Conservation (phyloP, 1,140 invertebrate genomes). For the Neuroterus valhalla region DNA sequence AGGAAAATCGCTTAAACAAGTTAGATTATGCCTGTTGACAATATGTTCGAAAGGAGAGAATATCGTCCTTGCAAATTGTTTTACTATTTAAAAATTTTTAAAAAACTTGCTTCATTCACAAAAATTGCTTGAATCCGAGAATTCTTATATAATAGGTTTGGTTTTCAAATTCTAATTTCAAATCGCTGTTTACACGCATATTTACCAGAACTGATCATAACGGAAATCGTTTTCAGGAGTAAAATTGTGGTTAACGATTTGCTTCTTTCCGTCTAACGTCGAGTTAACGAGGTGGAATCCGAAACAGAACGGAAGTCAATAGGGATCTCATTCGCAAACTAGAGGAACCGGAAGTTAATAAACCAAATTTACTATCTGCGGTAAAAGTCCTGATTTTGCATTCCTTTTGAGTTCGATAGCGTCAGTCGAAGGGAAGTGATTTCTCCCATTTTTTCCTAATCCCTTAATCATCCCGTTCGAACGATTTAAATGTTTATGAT, state of each 20-base stretch:
- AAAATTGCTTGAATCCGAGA: too few relatives aligned
- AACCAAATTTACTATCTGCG: slow-evolving; percentile 53
- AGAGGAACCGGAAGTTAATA: slow-evolving; percentile 55
- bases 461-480: background rate
- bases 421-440: slow-evolving; percentile 20
- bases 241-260: slow-evolving; percentile 24
- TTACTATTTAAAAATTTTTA: too few relatives aligned
- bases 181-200: background rate
- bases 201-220: background rate
- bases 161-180: background rate
- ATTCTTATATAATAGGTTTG: too few relatives aligned
- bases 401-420: slow-evolving; percentile 29
- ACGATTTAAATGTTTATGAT: too few relatives aligned
- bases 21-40: too few relatives aligned
- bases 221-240: slow-evolving; percentile 30
- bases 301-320: slow-evolving; percentile 54
- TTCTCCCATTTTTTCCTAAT: background rate
- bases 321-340: slow-evolving; percentile 40
- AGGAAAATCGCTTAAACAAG: too few relatives aligned
- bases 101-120: too few relatives aligned
- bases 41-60: too few relatives aligned
- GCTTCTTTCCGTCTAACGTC: slow-evolving; percentile 39
- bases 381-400: slow-evolving; percentile 36
- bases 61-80: too few relatives aligned
- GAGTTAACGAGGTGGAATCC: slow-evolving; percentile 49